Evolutionary conservation across 1,140 invertebrate species (phyloP), one percentile per base, ranked within the genome.

Genomic region (Meteorus sp.): DNA sequence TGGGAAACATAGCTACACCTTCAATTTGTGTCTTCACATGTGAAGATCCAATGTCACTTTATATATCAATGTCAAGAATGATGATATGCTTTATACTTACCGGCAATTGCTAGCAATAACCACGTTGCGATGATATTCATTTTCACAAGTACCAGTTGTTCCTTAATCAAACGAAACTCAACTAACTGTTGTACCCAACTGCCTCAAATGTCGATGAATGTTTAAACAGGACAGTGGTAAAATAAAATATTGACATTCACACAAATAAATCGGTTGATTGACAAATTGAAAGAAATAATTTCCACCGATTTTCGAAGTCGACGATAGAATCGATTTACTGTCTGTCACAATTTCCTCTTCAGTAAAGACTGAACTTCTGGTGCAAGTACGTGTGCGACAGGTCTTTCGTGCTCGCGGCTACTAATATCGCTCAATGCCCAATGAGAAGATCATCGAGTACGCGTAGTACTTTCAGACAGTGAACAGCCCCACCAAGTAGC

Each of bases 121-220:
- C 73, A 64, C 22, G 70, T 77, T 20, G 70, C 69, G 31, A 66
- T 67, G 44, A 78, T 72, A 64, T 78, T 79, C 77, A 78, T 76
- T 44, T 35, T 70, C 19, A 64, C n/a, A n/a, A n/a, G n/a, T n/a
- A n/a, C n/a, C n/a, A n/a, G n/a, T n/a, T n/a, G n/a, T n/a, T n/a
- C n/a, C n/a, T n/a, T n/a, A 2, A 22, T 27, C n/a, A 33, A 35
- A 17, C 29, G n/a, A 22, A 3, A 13, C 15, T 23, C 11, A 44
- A n/a, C n/a, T n/a, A n/a, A n/a, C n/a, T n/a, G n/a, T n/a, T n/a
- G n/a, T n/a, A n/a, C n/a, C n/a, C n/a, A n/a, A n/a, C n/a, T n/a
- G n/a, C n/a, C n/a, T n/a, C n/a, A n/a, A n/a, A n/a, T n/a, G n/a
- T n/a, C n/a, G n/a, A n/a, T n/a, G n/a, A n/a, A n/a, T n/a, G n/a